Evolutionary conservation across 2,797 vertebrate genomes (phyloP).

Genomic region (Atherinosoma microstoma): DNA sequence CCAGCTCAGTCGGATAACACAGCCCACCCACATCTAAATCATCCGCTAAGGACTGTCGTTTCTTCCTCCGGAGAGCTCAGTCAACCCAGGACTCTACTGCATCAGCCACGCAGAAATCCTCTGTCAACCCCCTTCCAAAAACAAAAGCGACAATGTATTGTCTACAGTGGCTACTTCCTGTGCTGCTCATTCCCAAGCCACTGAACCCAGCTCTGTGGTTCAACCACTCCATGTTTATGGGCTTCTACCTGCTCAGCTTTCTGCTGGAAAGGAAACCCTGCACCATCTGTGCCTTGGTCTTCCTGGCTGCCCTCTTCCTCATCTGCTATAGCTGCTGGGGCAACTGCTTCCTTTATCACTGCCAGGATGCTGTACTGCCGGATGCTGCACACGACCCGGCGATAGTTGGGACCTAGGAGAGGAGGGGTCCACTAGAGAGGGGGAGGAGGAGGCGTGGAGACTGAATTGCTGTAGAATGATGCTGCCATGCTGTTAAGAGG

Average conservation of each 20-base stretch:
- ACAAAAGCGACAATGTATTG: constrained; percentile 90
- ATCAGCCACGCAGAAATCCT: not conserved
- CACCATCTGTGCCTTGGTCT: constrained; percentile 99
- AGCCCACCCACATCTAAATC: not conserved
- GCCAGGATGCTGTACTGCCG: constrained; percentile 91
- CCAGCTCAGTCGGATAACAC: constrained; percentile 47
- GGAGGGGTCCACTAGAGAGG: not conserved
- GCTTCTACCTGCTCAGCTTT: constrained; percentile 99
- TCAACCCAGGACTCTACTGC: not conserved
- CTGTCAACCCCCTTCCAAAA: not conserved
- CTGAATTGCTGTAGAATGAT: constrained; percentile 22
- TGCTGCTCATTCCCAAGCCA: constrained; percentile 98
- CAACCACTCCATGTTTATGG: constrained; percentile 99
- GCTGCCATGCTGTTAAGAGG: constrained; percentile 49
- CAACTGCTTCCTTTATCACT: constrained; percentile 99
- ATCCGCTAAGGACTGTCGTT: not conserved
- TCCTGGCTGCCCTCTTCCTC: constrained; percentile 96
- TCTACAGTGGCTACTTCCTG: constrained; percentile 98
- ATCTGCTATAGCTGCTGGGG: constrained; percentile 99
- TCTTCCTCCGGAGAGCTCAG: not conserved
- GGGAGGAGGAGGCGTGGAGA: not conserved
- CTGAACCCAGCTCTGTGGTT: constrained; percentile 99
- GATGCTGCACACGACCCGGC: constrained; percentile 92
- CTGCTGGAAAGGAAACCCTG: constrained; percentile 98
- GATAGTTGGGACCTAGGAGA: constrained; percentile 91